phyloP scores from a whole-genome alignment of 2,797 vertebrate species.

The Anniella stebbinsi region DNA sequence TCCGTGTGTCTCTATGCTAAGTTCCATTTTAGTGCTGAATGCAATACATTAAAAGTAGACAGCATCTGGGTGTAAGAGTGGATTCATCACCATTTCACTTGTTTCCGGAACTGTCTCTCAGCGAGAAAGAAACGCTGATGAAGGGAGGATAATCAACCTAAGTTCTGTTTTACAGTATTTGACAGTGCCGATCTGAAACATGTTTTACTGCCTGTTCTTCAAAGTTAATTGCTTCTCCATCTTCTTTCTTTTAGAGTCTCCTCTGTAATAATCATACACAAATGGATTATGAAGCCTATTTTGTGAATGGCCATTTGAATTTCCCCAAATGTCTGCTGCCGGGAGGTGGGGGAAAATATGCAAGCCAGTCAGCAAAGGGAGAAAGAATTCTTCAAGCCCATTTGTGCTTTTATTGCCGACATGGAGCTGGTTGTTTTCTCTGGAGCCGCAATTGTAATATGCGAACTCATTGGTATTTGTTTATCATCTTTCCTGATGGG shows the following conservation, averaged over 20 bases:
- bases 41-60: fast-evolving
- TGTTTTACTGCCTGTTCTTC: slow-evolving; percentile 8
- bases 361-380: not conserved
- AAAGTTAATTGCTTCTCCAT: not conserved
- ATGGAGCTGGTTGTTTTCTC: not conserved
- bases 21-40: fast-evolving
- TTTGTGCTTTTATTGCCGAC: slow-evolving; percentile 8
- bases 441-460: not conserved
- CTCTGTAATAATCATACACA: slow-evolving; percentile 4
- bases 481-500: slow-evolving; percentile 38
- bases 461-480: slow-evolving; percentile 23
- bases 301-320: slow-evolving; percentile 39
- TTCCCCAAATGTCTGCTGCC: not conserved
- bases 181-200: not conserved
- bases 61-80: not conserved
- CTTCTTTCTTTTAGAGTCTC: not conserved
- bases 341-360: no score
- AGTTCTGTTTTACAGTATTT: not conserved
- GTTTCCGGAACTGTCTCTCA: not conserved
- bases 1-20: not conserved
- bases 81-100: not conserved
- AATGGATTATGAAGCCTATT: slow-evolving; percentile 31
- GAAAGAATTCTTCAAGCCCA: not conserved
- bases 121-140: not conserved
- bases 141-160: not conserved